Percentiles rank a stretch among this genome's conserved stretches.
Conservation (phyloP, 2,113 vertebrate genomes). For the Daubentonia madagascariensis region DNA sequence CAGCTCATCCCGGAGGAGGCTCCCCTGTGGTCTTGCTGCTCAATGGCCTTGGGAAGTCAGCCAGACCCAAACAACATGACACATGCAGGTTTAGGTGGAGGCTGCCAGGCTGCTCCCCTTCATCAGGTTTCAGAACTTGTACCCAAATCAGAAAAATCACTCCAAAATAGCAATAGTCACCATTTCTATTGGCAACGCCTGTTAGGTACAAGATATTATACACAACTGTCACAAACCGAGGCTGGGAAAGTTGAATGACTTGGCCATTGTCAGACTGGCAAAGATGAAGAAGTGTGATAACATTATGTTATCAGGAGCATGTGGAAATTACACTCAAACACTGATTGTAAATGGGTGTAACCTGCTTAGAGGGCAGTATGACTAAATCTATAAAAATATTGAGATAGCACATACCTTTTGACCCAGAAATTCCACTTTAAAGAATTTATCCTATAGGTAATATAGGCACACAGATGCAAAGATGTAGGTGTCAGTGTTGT, state of each 20-base stretch:
- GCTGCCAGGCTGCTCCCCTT: not conserved
- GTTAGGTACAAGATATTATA: not conserved
- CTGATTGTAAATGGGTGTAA: not conserved
- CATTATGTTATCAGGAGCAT: not conserved
- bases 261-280: not conserved
- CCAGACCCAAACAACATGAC: not conserved
- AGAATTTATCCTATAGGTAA: not conserved
- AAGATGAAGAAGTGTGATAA: conserved; percentile 10
- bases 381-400: not conserved
- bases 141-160: not conserved
- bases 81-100: not conserved
- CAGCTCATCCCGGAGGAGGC: not conserved
- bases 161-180: not conserved
- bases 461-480: not conserved
- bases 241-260: not conserved
- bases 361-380: not conserved
- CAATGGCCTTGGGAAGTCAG: not conserved
- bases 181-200: not conserved
- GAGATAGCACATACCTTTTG: not conserved
- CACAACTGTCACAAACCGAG: not conserved
- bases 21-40: not conserved
- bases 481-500: not conserved
- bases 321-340: not conserved
- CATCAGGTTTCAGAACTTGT: not conserved
- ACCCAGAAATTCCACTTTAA: not conserved